A percentile compares a stretch with the other conserved stretches of the same genome.
Evolutionary conservation across 2,888 invertebrate genomes (phyloP).

Genomic region (Chirona hameri): DNA sequence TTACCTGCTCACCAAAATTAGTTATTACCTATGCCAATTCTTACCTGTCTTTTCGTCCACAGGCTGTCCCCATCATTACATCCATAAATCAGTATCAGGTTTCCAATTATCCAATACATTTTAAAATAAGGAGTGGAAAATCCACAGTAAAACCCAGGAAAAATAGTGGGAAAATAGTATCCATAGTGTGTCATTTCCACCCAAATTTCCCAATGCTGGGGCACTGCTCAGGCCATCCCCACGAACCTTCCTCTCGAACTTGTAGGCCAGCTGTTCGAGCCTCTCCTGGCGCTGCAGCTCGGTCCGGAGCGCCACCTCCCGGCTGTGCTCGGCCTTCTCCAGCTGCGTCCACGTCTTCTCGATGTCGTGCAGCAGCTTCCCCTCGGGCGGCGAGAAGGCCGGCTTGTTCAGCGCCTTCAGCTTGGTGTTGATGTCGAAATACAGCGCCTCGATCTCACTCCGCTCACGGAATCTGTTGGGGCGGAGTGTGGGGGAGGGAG

Average conservation of each 20-base stretch:
- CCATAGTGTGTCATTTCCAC: too few species aligned
- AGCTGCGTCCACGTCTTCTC: conserved; percentile 90
- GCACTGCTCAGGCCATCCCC: not conserved
- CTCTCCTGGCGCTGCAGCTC: conserved; percentile 88
- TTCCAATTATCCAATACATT: too few species aligned
- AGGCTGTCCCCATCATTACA: too few species aligned
- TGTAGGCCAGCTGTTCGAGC: conserved; percentile 89
- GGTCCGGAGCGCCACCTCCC: conserved; percentile 86
- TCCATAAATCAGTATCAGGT: too few species aligned
- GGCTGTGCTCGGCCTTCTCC: conserved; percentile 87
- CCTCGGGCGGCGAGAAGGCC: conserved; percentile 57
- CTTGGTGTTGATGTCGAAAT: conserved; percentile 87
- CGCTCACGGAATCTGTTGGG: conserved; percentile 80
- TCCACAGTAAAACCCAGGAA: too few species aligned
- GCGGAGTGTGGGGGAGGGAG: conserved; percentile 45
- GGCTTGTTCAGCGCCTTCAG: conserved; percentile 90
- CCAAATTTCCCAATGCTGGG: too few species aligned
- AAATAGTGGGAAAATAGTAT: too few species aligned
- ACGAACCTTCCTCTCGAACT: conserved; percentile 84
- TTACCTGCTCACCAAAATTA: too few species aligned
- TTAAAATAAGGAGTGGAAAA: too few species aligned
- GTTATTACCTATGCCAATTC: too few species aligned
- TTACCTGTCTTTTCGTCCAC: too few species aligned
- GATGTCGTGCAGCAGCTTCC: conserved; percentile 84
- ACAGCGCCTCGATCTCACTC: conserved; percentile 93